A percentile compares a stretch with the other conserved stretches of the same genome.
These are phyloP conservation scores for Melolontha melolontha DNA, from an alignment of 2,888 invertebrate species.

Conservation along the genomic window DNA sequence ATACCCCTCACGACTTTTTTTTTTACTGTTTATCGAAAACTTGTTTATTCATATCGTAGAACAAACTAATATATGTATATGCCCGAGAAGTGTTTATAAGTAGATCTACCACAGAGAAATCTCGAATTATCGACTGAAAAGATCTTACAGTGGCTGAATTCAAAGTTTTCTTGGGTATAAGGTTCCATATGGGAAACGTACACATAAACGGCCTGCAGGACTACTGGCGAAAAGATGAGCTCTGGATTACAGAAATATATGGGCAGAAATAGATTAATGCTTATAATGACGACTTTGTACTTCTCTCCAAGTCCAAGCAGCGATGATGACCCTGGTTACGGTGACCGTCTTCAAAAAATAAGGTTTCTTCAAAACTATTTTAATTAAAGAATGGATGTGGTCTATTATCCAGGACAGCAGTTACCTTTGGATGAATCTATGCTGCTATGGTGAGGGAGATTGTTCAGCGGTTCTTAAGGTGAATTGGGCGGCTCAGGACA, in stretches of 20 bases:
- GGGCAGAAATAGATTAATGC: conserved; percentile 17
- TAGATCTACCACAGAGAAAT: conserved; percentile 44
- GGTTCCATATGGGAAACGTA: conserved; percentile 52
- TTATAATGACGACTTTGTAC: conserved; percentile 54
- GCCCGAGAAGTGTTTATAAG: conserved; percentile 45
- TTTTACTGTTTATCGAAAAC: background rate
- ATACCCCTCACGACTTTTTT: background rate
- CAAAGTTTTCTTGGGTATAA: conserved; percentile 59
- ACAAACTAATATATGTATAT: conserved; percentile 8
- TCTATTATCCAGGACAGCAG: conserved; percentile 49
- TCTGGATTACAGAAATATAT: conserved; percentile 44
- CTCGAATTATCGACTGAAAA: conserved; percentile 54
- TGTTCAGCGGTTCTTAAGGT: conserved; percentile 42
- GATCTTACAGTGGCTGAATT: conserved; percentile 53
- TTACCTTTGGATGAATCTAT: conserved; percentile 47
- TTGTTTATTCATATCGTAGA: no score
- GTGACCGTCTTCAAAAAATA: no score
- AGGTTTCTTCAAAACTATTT: no score
- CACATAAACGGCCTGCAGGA: background rate
- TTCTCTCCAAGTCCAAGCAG: conserved; percentile 49
- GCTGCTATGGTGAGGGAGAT: conserved; percentile 50
- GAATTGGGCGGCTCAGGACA: background rate
- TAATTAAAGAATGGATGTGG: conserved; percentile 48
- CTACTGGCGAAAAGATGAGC: background rate
- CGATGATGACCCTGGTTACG: conserved; percentile 48